These are phyloP conservation scores for Oligia latruncula DNA, from an alignment of 2,888 invertebrate species.

Conservation along the genomic window DNA sequence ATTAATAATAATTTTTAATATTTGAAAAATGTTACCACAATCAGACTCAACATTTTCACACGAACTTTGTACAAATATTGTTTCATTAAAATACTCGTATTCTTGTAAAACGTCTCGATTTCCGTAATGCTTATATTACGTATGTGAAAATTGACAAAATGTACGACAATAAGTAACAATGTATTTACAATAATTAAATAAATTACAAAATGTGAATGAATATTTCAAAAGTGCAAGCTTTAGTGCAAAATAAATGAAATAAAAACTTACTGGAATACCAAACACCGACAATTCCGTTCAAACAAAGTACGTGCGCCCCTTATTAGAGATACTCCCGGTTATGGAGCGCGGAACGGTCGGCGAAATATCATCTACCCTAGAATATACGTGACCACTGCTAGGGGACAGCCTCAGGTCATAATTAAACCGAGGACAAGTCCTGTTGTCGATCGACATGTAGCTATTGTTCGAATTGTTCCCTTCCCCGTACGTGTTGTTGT, in stretches of 20 bases:
- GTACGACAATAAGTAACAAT: conserved; percentile 71
- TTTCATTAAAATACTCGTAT: conserved; percentile 77
- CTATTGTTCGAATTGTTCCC: conserved; percentile 92
- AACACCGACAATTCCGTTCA: conserved; percentile 72
- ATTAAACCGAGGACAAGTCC: conserved; percentile 89
- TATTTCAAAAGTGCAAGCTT: conserved; percentile 70
- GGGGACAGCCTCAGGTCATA: conserved; percentile 89
- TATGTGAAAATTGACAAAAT: conserved; percentile 87
- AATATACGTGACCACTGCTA: conserved; percentile 88
- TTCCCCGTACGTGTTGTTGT: conserved; percentile 91
- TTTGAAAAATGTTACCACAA: conserved; percentile 80
- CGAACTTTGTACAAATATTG: conserved; percentile 85
- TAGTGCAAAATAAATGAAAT: conserved; percentile 68
- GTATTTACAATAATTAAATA: conserved; percentile 76
- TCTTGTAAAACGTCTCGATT: conserved; percentile 68
- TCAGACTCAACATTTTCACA: conserved; percentile 87
- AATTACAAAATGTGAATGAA: conserved; percentile 67
- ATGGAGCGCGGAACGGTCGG: conserved; percentile 84
- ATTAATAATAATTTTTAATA: conserved; percentile 74
- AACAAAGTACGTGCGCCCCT: conserved; percentile 88
- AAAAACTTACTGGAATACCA: conserved; percentile 61
- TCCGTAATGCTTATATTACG: conserved; percentile 80
- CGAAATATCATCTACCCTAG: conserved; percentile 88
- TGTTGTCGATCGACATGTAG: conserved; percentile 92
- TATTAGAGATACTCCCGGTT: conserved; percentile 79